A percentile compares a stretch with the other conserved stretches of the same genome.
Evolutionary conservation across 64 coral and sea anemone genomes (phyloP).

Genomic region (Platygyra sinensis): DNA sequence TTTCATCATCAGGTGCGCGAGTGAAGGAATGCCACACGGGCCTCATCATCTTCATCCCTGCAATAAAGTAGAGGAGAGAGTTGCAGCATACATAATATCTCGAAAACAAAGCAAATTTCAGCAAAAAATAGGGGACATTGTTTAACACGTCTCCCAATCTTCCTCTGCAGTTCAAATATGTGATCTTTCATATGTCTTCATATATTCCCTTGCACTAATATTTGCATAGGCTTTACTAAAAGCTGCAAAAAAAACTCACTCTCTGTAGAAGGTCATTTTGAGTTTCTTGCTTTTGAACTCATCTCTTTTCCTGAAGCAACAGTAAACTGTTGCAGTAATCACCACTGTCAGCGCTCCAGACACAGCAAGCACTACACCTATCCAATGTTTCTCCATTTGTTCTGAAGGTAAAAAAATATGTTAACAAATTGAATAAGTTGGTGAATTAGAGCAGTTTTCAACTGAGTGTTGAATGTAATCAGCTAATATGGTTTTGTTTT

Average conservation of each 20-base stretch:
- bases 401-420: slow-evolving; percentile 8
- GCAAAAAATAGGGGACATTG: too few species aligned
- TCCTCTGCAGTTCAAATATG: too few species aligned
- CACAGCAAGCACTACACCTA: slow-evolving; percentile 62
- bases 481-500: too few species aligned
- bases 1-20: slow-evolving; percentile 20
- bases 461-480: too few species aligned
- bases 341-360: slow-evolving; percentile 58
- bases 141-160: too few species aligned
- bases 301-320: slow-evolving; percentile 33
- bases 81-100: too few species aligned
- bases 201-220: neutral
- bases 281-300: slow-evolving; percentile 65
- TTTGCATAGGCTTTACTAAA: neutral
- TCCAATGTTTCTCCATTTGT: slow-evolving; percentile 71
- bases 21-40: slow-evolving; percentile 78
- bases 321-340: slow-evolving; percentile 58
- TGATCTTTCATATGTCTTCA: too few species aligned
- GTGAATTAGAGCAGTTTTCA: too few species aligned
- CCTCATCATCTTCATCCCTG: slow-evolving; percentile 81
- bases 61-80: slow-evolving; percentile 14
- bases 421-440: neutral
- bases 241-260: slow-evolving; percentile 52
- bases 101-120: too few species aligned
- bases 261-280: slow-evolving; percentile 76